Percentiles rank a stretch among this genome's conserved stretches.
Evolutionary conservation across 2,113 vertebrate species (phyloP).

Genomic region (Sterna hirundo): DNA sequence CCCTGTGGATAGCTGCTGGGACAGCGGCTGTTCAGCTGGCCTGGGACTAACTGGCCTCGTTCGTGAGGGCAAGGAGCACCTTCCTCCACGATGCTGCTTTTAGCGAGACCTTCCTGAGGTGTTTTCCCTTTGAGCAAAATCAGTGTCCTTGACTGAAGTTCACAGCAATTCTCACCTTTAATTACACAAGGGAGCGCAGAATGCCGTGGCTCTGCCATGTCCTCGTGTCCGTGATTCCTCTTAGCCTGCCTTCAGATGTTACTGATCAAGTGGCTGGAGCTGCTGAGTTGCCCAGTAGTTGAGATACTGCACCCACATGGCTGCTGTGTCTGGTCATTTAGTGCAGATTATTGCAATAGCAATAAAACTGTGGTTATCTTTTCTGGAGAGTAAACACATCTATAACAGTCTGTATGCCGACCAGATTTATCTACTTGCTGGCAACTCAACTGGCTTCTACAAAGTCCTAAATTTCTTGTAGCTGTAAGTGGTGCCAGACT

Average conservation of each 20-base stretch:
- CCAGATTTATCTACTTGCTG: not conserved
- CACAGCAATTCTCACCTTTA: not conserved
- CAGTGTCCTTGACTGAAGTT: not conserved
- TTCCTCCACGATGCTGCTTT: not conserved
- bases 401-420: not conserved
- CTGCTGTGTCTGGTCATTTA: fast-evolving
- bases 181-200: not conserved
- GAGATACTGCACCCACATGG: not conserved
- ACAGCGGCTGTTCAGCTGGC: not conserved
- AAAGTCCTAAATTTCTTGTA: not conserved
- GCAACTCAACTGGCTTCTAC: not conserved
- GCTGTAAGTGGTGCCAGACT: not conserved
- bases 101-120: not conserved
- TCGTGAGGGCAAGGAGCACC: not conserved
- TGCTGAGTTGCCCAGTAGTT: not conserved
- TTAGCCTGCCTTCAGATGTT: not conserved
- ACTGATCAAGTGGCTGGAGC: not conserved
- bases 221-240: fast-evolving
- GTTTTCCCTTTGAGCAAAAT: not conserved
- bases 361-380: not conserved
- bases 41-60: not conserved
- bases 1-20: not conserved
- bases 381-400: not conserved
- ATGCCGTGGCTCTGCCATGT: not conserved
- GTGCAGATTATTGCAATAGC: not conserved